These are phyloP conservation scores for Lepus oiostolus DNA, from an alignment of 2,797 vertebrate genomes.

Conservation along the genomic window DNA sequence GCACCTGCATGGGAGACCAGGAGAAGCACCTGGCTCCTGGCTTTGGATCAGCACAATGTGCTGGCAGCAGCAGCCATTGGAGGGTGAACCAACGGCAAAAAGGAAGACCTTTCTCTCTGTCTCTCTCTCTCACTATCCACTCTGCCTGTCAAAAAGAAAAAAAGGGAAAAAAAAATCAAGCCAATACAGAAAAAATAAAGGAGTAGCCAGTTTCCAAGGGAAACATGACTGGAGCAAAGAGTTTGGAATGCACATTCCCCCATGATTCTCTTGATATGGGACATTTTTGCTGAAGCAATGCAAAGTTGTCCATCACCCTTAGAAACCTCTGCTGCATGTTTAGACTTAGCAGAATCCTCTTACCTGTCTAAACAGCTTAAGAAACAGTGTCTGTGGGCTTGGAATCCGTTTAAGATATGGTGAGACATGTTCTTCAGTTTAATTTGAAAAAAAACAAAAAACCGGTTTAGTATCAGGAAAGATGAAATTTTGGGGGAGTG, in stretches of 20 bases:
- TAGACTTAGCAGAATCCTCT: slow-evolving; percentile 49
- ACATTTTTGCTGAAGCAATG: not conserved
- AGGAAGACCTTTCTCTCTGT: too few relatives aligned
- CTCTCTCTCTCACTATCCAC: too few relatives aligned
- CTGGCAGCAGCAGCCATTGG: too few relatives aligned
- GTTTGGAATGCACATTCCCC: not conserved
- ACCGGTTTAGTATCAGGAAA: not conserved
- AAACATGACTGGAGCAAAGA: not conserved
- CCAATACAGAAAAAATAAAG: not conserved
- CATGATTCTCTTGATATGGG: not conserved
- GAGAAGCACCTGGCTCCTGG: too few relatives aligned
- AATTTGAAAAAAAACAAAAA: not conserved
- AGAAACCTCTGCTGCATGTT: not conserved
- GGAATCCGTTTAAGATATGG: not conserved
- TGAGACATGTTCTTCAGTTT: not conserved
- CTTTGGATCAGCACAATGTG: too few relatives aligned
- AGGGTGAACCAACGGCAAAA: too few relatives aligned
- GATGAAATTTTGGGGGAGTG: not conserved
- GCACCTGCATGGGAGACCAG: too few relatives aligned
- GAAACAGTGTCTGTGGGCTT: not conserved
- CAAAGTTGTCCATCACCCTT: not conserved
- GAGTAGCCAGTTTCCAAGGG: not conserved
- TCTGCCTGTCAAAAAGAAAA: too few relatives aligned
- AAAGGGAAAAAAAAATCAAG: not conserved
- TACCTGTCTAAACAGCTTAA: not conserved